Base-by-base conservation (phyloP, 2,797 vertebrate species). In the Anguilla obscura region DNA sequence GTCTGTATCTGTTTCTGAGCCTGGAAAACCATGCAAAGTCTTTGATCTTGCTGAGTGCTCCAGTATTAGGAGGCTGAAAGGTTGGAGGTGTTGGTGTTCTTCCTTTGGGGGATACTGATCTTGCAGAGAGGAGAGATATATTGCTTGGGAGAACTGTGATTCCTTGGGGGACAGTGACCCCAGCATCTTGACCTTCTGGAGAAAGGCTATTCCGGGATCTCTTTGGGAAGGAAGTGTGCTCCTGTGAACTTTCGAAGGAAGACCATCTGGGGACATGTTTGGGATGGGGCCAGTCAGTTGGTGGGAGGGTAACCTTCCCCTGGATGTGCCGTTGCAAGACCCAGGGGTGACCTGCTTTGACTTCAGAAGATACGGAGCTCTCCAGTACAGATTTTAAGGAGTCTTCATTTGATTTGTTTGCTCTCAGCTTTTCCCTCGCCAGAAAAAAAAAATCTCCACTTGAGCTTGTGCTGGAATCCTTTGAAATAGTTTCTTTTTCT, bases 1-100 rank as follows among this genome's bases (percentile, higher is more conserved):
- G 96, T 93, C 95, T 95, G 90, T 96, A 96, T 95, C 94, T 94
- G 92, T 96, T 96, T 91, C 95, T 94, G 87, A 96, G 93, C 88
- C 92, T 95, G 16, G 91, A 93, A 3, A 96, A 89, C 87, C 96
- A 91, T n/a, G 94, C 86, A 7, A 94, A 93, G 91, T 96, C 94
- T 88, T 92, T 94, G 83, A 92, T 91, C 86, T 88, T 92, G 86
- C 84, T 87, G 52, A 27, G 24, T 33, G 76, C 48, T 45, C 45
- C 40, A 40, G 27, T 86, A 30, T 54, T 40, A 85, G 58, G 84
- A 24, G 87, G 76, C 3, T 83, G 71, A 6, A 63, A 63, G 56
- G 88, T 87, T 76, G 45, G 58, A 24, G 56, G 12, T 7, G 21
- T 60, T 48, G 40, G 86, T 87, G 89, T 66, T 87, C 85, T 89